phyloP scores from a whole-genome alignment of 1,140 invertebrate species.

The Thaumatotibia leucotreta region DNA sequence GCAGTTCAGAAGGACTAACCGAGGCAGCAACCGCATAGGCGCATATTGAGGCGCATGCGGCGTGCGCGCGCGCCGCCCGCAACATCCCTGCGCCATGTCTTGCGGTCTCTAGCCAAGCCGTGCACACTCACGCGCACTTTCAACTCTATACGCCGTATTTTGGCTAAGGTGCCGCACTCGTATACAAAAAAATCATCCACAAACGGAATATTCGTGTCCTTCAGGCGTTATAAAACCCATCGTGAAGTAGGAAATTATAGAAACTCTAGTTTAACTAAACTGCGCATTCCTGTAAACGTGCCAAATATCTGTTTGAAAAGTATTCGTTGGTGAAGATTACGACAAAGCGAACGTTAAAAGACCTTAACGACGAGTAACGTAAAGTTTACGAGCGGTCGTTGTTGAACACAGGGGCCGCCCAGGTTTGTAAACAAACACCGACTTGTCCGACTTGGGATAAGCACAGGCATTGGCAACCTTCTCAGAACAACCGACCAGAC shows the following conservation, averaged over 20 bases:
- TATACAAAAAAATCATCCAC: background rate
- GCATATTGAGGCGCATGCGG: conserved; percentile 55
- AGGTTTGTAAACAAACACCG: conserved; percentile 48
- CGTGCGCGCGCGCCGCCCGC: conserved; percentile 38
- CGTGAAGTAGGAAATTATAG: background rate
- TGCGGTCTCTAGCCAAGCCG: conserved; percentile 22
- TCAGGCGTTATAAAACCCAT: background rate
- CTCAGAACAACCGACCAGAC: conserved; percentile 22
- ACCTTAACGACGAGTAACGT: background rate
- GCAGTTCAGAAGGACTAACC: conserved; percentile 42
- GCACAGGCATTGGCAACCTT: background rate
- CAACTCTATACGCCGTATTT: conserved; percentile 56
- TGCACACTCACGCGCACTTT: conserved; percentile 56
- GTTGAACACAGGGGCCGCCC: conserved; percentile 23
- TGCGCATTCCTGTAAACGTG: background rate
- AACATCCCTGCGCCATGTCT: conserved; percentile 56
- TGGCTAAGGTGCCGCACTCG: conserved; percentile 23
- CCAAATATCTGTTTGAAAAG: background rate
- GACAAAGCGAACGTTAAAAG: background rate
- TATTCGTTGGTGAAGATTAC: background rate
- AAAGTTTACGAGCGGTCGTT: conserved; percentile 26
- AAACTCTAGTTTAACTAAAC: background rate
- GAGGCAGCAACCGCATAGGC: conserved; percentile 68
- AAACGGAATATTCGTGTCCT: background rate
- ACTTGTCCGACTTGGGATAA: conserved; percentile 41